phyloP scores from a whole-genome alignment of 2,113 vertebrate species.

The Protobothrops mucrosquamatus region DNA sequence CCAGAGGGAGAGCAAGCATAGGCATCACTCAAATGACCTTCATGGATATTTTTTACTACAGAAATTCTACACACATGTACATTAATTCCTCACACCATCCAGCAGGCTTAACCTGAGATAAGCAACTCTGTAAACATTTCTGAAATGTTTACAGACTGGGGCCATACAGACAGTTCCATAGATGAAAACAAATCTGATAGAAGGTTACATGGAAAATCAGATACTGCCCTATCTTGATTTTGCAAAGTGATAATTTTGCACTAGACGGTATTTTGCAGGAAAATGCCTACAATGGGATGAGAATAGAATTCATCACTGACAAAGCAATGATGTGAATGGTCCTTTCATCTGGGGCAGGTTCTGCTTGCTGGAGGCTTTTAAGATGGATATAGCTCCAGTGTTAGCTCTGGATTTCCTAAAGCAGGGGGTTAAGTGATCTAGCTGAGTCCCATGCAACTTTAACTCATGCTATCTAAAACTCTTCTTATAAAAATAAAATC shows the following conservation, averaged over 20 bases:
- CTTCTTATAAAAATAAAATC: background rate
- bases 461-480: background rate
- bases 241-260: background rate
- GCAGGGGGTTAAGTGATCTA: background rate
- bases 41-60: background rate
- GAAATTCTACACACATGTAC: background rate
- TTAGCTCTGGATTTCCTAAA: background rate
- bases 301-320: background rate
- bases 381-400: background rate
- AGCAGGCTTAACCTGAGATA: too few species aligned
- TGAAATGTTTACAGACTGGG: too few species aligned
- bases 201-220: background rate
- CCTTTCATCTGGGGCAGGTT: background rate
- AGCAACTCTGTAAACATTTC: too few species aligned
- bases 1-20: background rate
- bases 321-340: background rate
- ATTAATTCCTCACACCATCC: background rate
- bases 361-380: background rate
- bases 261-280: background rate
- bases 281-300: background rate
- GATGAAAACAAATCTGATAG: background rate
- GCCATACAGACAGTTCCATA: too few species aligned
- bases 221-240: background rate
- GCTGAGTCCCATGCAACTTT: background rate
- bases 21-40: background rate